Base-by-base conservation (phyloP, 1,140 invertebrate genomes). In the Brachionus rubens region DNA sequence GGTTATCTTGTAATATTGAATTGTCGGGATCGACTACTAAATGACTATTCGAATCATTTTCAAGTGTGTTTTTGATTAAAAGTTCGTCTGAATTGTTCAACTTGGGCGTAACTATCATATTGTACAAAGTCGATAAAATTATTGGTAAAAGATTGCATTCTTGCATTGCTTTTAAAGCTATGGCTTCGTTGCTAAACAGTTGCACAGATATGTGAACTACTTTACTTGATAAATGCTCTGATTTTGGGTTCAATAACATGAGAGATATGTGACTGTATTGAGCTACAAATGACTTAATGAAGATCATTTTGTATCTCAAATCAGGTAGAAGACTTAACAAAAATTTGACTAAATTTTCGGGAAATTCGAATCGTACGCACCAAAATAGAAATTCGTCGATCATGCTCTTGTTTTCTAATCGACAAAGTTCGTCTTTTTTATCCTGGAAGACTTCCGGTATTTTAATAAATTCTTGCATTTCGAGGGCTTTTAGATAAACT, bases 301-400 rank as follows among this genome's bases (percentile, higher is more conserved):
- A 90, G 77, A 91, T 90, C 80, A 91, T 91, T 88, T 98, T 98
- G 83, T 97, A 98, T 80, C 92, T 89, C 67, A 91, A 90, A 87
- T 98, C 93, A 2, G 94, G 94, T 75, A 98, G 85, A 89, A 98
- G 92, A 83, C 96, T 96, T 12, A 98, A 87, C n/a, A 98, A 84
- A 52, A 97, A 89, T 81, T 94, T 97, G 10, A 97, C 93, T 41
- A 98, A 88, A 81, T 95, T 96, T 84, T 97, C 92, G 2, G 94
- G 94, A 86, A 98, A 98, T 85, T 98, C 94, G 85, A 92, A 96
- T 82, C 92, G 92, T 26, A 97, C 92, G 19, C 92, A 96, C 94
- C 95, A 98, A 86, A 98, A 98, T 78, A 98, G 91, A 68, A 98
- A 88, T 86, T 98, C 94, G 83, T 97, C 94, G 19, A 98, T 87